Evolutionary conservation across 2,888 invertebrate genomes (phyloP), one percentile per base, ranked within the genome.

Genomic region (Lottia gigantea): DNA sequence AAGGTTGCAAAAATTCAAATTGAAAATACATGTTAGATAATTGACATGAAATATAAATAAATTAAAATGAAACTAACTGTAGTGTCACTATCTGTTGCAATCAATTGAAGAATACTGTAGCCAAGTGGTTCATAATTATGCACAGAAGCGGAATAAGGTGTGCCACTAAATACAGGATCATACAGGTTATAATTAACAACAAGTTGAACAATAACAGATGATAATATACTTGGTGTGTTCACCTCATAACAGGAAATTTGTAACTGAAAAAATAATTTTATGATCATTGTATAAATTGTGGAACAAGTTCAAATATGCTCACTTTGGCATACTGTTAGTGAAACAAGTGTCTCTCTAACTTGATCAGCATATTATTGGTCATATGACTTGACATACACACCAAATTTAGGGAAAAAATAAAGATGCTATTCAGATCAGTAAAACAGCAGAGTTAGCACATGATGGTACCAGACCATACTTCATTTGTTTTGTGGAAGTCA

Each of bases 61-160:
- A 23, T 2, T 55, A 23, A 55, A 55, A 55, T 31, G 23, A 23
- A 23, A 72, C 78, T 70, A 68, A 82, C 82, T n/a, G 83, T 83
- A 4, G 78, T 72, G 70, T 86, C 86, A 40, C 61, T 64, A 74
- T 86, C 86, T 1, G 74, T 74, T 11, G 86, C 86, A 16, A 62
- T 76, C 16, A 86, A 83, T 3, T 74, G 66, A 12, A 83, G 73
- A 19, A 86, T 78, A 47, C 76, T 76, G 47, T 76, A 76, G 11
- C 86, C 85, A 15, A 85, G 72, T 12, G 82, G 76, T 23, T 73
- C 66, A 67, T 76, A 84, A 71, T 86, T 84, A 25, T 80, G 78
- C 16, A 86, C 75, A 0, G 77, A 76, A 3, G 75, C 75, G 7
- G 72, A 66, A 74, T 83, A 84, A 47, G 74, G 70, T 26, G 67